Evolutionary conservation across 2,797 vertebrate species (phyloP).

Genomic region (Coccyzus lansbergi): DNA sequence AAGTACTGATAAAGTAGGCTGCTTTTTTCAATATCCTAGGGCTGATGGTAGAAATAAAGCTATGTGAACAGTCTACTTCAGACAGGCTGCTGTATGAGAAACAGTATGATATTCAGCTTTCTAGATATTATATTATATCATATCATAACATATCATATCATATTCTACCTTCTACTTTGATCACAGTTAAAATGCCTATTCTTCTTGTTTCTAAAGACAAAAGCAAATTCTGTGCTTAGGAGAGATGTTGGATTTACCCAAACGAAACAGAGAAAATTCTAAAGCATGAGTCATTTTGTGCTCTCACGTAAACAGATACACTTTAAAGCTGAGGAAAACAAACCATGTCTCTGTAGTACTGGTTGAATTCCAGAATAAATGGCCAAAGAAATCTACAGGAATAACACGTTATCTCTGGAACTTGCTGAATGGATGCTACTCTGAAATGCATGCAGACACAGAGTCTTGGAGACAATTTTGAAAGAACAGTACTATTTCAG

Average conservation of each 20-base stretch:
- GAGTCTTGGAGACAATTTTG: not conserved
- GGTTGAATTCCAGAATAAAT: not conserved
- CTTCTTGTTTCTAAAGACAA: not conserved
- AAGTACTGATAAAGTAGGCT: not conserved
- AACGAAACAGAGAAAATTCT: not conserved
- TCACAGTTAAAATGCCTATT: not conserved
- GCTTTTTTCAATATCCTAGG: not conserved
- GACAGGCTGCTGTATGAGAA: not conserved
- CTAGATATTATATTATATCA: not conserved
- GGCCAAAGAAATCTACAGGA: not conserved
- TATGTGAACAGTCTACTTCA: not conserved
- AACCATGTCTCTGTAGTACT: not conserved
- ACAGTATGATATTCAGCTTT: not conserved
- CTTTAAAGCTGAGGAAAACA: not conserved
- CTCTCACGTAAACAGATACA: not conserved
- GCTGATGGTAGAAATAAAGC: not conserved
- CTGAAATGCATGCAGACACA: not conserved
- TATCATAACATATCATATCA: too few species aligned
- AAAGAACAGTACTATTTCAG: not conserved
- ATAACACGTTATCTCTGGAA: not conserved
- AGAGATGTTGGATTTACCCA: not conserved
- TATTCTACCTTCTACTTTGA: not conserved
- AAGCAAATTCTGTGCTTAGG: not conserved
- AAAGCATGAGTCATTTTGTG: not conserved
- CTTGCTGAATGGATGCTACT: not conserved